phyloP scores from a whole-genome alignment of 1,140 invertebrate genomes.

The Penaeus japonicus region DNA sequence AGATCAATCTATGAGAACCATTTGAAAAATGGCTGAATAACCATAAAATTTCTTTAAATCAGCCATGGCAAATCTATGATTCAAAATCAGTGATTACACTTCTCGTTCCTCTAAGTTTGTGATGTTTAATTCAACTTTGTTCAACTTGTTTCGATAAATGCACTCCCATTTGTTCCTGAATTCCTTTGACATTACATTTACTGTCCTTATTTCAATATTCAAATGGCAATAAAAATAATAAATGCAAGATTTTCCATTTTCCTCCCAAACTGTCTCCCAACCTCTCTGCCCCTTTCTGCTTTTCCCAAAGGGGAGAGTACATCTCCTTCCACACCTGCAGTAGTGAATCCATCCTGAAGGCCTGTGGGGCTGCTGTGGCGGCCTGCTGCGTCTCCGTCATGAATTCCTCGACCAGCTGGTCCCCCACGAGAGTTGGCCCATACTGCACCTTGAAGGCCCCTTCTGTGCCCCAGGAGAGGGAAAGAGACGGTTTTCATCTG shows the following conservation, averaged over 20 bases:
- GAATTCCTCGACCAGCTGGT: conserved; percentile 77
- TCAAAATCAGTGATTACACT: too few relatives aligned
- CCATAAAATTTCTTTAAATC: neutral
- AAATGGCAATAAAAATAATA: too few relatives aligned
- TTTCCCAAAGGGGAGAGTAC: too few relatives aligned
- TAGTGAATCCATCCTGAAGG: conserved; percentile 79
- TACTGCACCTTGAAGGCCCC: conserved; percentile 35
- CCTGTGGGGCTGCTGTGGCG: conserved; percentile 72
- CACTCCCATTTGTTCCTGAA: too few relatives aligned
- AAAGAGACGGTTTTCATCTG: neutral
- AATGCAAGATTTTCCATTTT: too few relatives aligned
- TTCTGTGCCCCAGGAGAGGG: conserved; percentile 60
- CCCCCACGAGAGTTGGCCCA: conserved; percentile 48
- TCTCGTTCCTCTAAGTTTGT: too few relatives aligned
- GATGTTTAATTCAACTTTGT: too few relatives aligned
- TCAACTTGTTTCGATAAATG: too few relatives aligned
- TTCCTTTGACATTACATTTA: too few relatives aligned
- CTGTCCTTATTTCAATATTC: too few relatives aligned
- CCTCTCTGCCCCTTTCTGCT: neutral
- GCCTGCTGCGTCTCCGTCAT: conserved; percentile 70
- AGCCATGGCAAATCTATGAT: too few relatives aligned
- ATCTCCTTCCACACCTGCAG: conserved; percentile 61
- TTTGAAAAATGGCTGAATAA: neutral
- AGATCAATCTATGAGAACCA: neutral
- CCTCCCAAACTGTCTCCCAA: too few relatives aligned